Evolutionary conservation across 2,888 invertebrate species (phyloP).

Genomic region (Chironomus riparius): DNA sequence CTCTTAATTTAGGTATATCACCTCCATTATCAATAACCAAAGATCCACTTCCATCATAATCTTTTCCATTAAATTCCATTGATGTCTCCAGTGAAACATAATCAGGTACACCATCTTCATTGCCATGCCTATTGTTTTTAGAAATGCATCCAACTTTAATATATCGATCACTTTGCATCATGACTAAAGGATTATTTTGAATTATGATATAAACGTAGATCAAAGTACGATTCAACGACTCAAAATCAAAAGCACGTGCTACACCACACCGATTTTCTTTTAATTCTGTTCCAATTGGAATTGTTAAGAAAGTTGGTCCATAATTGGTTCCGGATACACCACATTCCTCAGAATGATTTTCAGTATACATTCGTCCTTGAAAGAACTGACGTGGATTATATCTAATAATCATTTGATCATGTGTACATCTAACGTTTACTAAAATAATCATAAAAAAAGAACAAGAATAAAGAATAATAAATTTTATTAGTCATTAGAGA

Average conservation of each 20-base stretch:
- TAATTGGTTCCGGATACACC: slow-evolving; percentile 42
- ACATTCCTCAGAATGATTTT: slow-evolving; percentile 66
- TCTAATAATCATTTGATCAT: slow-evolving; percentile 56
- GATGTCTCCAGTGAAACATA: slow-evolving; percentile 50
- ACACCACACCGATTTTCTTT: slow-evolving; percentile 40
- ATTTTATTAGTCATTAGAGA: slow-evolving; percentile 32
- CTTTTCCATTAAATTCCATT: slow-evolving; percentile 48
- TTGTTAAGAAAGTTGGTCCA: slow-evolving; percentile 33
- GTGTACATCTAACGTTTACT: slow-evolving; percentile 75
- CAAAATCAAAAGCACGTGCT: slow-evolving; percentile 40
- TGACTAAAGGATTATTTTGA: slow-evolving; percentile 75
- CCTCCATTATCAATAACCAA: slow-evolving; percentile 44
- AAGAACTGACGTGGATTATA: slow-evolving; percentile 54
- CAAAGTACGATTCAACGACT: slow-evolving; percentile 50
- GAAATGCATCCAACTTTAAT: slow-evolving; percentile 72
- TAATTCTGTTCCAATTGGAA: slow-evolving; percentile 35
- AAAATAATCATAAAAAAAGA: slow-evolving; percentile 31
- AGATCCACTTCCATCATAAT: slow-evolving; percentile 28
- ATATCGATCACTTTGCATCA: slow-evolving; percentile 74
- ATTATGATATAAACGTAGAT: slow-evolving; percentile 68
- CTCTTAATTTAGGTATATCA: slow-evolving; percentile 45
- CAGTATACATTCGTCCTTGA: slow-evolving; percentile 69
- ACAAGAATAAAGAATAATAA: neutral
- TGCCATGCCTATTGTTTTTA: slow-evolving; percentile 39
- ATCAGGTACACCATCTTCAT: slow-evolving; percentile 38